Base-by-base conservation (phyloP, 2,797 vertebrate genomes). In the Bryconaethiops microstoma region DNA sequence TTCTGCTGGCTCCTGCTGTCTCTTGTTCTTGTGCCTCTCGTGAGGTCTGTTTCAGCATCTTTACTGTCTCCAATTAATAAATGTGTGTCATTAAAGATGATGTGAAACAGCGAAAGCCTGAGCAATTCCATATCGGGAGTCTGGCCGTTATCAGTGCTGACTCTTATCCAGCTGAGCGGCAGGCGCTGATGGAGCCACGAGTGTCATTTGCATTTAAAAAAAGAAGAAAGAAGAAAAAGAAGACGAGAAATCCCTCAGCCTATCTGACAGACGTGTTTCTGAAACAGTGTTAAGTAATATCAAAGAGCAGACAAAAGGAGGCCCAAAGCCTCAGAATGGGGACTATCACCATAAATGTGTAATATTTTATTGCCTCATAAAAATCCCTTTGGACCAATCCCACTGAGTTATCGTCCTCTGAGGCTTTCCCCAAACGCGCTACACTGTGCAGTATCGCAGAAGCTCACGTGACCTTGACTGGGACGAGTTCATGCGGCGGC, bases 341-440 rank as follows among this genome's bases (percentile, higher is more conserved):
- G 64, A 67, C 63, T 73, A 73, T 81, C 69, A 77, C 50, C 65
- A 82, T 59, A 64, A 64, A 78, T 69, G 35, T 62, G 68, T 68
- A 77, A 78, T 82, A 72, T 70, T 80, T 86, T 74, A 80, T 74
- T 55, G 76, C 48, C 68, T 84, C 74, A 57, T 80, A 48, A 80
- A 82, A 76, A 67, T 60, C 50, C 64, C 77, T 60, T 72, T 69
- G 55, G 74, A 74, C 77, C 74, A 42, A 73, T 57, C 76, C 75
- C 52, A 45, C 69, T 60, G 39, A 64, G 67, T 80, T 80, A 39
- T 39, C 13, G 23, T 76, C 62, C 80, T 67, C 75, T 39, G 35
- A 67, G 59, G 39, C 57, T 0, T 29, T 59, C 42, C 29, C 25
- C 35, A 73, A 73, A 76, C 60, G 6, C 23, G 25, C 40, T 55